Base-by-base conservation (phyloP, 2,797 vertebrate species). In the Phataginus tricuspis region DNA sequence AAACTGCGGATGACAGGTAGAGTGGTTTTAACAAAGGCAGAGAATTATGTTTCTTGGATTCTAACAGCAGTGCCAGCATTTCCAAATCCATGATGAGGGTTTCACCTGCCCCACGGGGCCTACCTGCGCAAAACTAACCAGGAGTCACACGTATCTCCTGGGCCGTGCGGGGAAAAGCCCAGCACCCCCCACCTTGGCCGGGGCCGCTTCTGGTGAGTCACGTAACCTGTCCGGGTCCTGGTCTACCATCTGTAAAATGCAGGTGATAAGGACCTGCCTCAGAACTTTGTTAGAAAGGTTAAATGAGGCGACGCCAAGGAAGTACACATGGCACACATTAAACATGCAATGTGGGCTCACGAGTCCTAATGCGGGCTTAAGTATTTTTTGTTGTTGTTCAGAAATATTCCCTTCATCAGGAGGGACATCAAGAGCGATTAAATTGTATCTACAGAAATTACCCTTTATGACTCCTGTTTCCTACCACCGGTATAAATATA, bases 161-260 rank as follows among this genome's bases (percentile, higher is more conserved):
- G 9, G 13, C 5, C 2, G 1, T 31, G 1, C 8, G 8, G 7
- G 9, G 0, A 27, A 68, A 49, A 66, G 2, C 10, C 11, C 21
- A 23, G 12, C 1, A 39, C 29, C 4, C 23, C 19, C 25, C 5
- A n/a, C 23, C 0, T 31, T 66, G 10, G 29, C 7, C 11, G 4
- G 1, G 11, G 7, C 7, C 31, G 21, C 14, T 15, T 16, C 5
- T 18, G 10, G 31, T 21, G 6, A 27, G 4, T 37, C 6, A 57
- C 1, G n/a, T 49, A 23, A 34, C 25, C 23, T 64, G 14, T 57
- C 21, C 2, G 5, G 29, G 2, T 42, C 8, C 75, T 64, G 7
- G 27, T 34, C 87, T 75, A 27, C 5, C 79, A 4, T 69, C 51
- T 89, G 1, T 21, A 49, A 90, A 75, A 85, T 49, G 66, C 27